Conservation (phyloP, 2,888 invertebrate genomes). For the Ochropleura plecta region DNA sequence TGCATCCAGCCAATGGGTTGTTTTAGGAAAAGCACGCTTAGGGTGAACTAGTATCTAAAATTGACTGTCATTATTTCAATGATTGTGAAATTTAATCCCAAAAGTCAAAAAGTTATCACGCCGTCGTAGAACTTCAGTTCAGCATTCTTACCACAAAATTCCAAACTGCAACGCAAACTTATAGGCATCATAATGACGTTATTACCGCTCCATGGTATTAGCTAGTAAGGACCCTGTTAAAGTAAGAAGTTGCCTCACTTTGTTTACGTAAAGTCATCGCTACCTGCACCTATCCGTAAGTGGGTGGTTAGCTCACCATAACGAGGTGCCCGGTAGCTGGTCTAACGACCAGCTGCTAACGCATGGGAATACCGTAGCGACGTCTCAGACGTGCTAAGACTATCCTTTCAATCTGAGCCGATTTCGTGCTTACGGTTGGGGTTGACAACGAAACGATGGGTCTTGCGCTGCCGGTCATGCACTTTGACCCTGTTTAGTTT, state of each 20-base stretch:
- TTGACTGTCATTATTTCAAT: too few species aligned
- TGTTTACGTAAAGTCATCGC: background rate
- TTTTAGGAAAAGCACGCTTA: background rate
- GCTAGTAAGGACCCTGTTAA: background rate
- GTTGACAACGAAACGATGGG: background rate
- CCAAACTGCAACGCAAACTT: background rate
- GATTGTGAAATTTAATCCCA: too few species aligned
- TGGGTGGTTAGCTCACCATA: background rate
- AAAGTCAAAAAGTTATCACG: too few species aligned
- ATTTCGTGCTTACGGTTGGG: background rate
- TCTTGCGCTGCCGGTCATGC: background rate
- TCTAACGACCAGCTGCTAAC: too few species aligned
- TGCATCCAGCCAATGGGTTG: background rate
- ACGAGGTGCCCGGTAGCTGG: background rate
- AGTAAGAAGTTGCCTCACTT: background rate
- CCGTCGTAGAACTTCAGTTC: background rate
- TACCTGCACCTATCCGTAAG: background rate
- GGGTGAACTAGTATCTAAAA: background rate
- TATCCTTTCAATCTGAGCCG: too few species aligned
- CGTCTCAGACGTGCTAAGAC: background rate
- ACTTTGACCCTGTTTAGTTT: background rate
- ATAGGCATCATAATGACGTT: background rate
- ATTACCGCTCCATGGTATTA: background rate
- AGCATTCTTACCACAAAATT: background rate
- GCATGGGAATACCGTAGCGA: background rate